A percentile compares a stretch with the other conserved stretches of the same genome.
Evolutionary conservation across 2,797 vertebrate species (phyloP).

Genomic region (Chiloscyllium punctatum): DNA sequence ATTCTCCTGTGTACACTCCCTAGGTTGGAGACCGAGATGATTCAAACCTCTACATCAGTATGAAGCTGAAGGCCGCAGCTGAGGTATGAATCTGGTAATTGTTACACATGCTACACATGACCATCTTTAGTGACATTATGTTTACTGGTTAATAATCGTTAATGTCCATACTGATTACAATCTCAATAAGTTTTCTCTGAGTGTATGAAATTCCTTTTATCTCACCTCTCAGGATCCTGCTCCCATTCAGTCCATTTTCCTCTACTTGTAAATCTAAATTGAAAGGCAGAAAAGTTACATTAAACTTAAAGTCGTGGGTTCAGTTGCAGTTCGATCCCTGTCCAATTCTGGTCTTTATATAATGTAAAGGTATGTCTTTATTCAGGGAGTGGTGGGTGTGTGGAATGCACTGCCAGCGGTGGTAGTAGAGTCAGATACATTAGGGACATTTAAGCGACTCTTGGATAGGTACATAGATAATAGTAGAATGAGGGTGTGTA

Average conservation of each 20-base stretch:
- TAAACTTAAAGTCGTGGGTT: neutral
- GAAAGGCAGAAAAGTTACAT: neutral
- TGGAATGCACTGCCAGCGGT: no score
- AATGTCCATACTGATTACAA: neutral
- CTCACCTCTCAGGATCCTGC: neutral
- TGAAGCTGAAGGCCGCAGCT: slow-evolving; percentile 92
- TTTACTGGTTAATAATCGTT: neutral
- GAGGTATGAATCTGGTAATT: slow-evolving; percentile 66
- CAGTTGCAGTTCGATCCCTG: neutral
- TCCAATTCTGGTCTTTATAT: neutral
- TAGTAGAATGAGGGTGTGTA: no score
- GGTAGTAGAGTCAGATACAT: no score
- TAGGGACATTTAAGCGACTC: no score
- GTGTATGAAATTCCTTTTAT: neutral
- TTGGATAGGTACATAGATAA: no score
- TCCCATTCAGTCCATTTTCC: neutral
- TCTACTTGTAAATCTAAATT: neutral
- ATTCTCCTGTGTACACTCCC: slow-evolving; percentile 41
- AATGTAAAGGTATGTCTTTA: neutral
- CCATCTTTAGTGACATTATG: neutral
- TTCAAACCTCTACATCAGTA: slow-evolving; percentile 92
- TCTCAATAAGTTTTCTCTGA: neutral
- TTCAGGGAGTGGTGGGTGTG: no score
- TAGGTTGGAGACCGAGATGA: slow-evolving; percentile 93
- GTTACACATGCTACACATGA: neutral